Percentiles rank a stretch among this genome's conserved stretches.
phyloP scores from a whole-genome alignment of 37 sponge, comb jelly and placozoan species.

The Hormiphora californensis region DNA sequence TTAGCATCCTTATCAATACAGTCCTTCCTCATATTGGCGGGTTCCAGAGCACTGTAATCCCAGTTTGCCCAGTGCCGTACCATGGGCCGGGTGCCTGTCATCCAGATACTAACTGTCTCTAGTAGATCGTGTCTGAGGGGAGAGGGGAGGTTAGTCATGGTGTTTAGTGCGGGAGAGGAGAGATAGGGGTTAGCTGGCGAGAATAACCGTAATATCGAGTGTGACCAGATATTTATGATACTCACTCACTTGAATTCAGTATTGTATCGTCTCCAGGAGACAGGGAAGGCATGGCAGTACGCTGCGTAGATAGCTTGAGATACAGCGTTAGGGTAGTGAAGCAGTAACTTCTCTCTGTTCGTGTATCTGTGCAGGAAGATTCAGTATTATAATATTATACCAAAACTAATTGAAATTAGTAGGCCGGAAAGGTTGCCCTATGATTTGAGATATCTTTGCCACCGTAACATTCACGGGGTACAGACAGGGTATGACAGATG shows the following conservation, averaged over 20 bases:
- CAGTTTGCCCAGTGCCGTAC: conserved; percentile 28
- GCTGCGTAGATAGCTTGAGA: conserved; percentile 43
- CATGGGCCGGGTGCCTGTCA: conserved; percentile 39
- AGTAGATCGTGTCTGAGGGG: not conserved
- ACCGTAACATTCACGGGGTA: no score
- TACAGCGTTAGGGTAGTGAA: conserved; percentile 42
- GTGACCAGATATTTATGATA: no score
- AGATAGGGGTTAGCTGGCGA: no score
- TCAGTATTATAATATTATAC: no score
- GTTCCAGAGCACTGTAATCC: conserved; percentile 43
- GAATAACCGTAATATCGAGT: no score
- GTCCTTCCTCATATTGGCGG: conserved; percentile 50
- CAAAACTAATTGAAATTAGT: no score
- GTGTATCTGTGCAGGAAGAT: not conserved
- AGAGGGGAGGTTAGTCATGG: no score
- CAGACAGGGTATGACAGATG: no score
- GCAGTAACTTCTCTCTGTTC: conserved; percentile 30
- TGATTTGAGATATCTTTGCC: no score
- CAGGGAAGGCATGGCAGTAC: conserved; percentile 52
- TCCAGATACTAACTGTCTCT: conserved; percentile 37
- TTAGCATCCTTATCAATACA: conserved; percentile 43
- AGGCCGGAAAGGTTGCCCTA: no score
- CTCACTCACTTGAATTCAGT: conserved; percentile 25
- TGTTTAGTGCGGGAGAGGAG: no score
- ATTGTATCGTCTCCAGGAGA: conserved; percentile 30